Conservation (phyloP, 2,888 invertebrate genomes). For the Bruchidius siliquastri region DNA sequence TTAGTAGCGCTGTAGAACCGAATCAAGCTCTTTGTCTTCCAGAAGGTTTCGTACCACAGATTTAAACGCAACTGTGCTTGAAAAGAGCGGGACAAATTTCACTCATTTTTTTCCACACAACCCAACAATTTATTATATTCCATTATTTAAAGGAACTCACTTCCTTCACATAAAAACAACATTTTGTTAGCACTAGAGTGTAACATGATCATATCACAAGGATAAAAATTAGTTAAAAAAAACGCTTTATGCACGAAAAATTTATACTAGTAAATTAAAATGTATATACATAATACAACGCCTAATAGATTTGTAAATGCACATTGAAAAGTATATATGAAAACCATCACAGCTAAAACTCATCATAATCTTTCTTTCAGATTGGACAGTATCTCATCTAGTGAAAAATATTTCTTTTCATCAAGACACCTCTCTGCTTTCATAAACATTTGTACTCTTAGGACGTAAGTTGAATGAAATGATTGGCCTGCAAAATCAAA, state of each 20-base stretch:
- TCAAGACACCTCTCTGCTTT: constrained; percentile 6
- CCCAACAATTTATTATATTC: too few species aligned
- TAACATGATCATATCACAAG: too few species aligned
- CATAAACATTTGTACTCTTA: constrained; percentile 28
- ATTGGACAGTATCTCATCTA: not conserved
- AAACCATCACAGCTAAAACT: not conserved
- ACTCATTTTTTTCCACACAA: too few species aligned
- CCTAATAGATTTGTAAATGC: not conserved
- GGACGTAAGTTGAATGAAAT: constrained; percentile 30
- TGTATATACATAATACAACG: not conserved
- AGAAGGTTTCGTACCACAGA: too few species aligned
- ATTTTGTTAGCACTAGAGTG: too few species aligned
- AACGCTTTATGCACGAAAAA: not conserved
- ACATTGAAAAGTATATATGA: not conserved
- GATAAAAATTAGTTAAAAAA: too few species aligned
- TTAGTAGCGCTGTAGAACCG: too few species aligned
- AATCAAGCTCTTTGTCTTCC: too few species aligned
- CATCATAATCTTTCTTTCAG: not conserved
- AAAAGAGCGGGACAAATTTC: too few species aligned
- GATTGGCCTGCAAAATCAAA: constrained; percentile 28
- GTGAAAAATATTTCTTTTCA: not conserved
- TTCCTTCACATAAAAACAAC: too few species aligned
- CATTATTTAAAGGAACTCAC: too few species aligned
- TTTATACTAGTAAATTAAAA: not conserved
- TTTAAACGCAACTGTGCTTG: too few species aligned